phyloP scores from a whole-genome alignment of 2,888 invertebrate genomes.

The Mythimna vitellina region DNA sequence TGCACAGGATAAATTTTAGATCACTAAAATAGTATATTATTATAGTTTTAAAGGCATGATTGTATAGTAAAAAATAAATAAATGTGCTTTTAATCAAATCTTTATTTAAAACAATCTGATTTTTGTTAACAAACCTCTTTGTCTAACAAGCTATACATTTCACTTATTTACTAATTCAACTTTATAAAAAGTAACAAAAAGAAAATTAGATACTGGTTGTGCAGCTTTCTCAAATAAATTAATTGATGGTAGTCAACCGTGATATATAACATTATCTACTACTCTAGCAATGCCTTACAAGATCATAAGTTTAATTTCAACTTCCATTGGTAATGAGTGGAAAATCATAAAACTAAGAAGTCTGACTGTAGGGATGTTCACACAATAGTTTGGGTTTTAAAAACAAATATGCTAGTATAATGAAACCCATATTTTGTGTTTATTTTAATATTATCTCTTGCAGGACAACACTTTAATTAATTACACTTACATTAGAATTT shows the following conservation, averaged over 20 bases:
- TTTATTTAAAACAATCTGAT: constrained; percentile 72
- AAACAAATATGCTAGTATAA: constrained; percentile 33
- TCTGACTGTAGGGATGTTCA: constrained; percentile 3
- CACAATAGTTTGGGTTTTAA: constrained; percentile 1
- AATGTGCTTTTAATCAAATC: constrained; percentile 54
- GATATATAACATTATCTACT: constrained; percentile 8
- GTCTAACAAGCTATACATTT: constrained; percentile 70
- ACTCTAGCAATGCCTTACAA: constrained; percentile 23
- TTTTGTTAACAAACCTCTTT: constrained; percentile 63
- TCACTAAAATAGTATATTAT: background rate
- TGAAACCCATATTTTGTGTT: constrained; percentile 55
- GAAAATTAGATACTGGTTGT: constrained; percentile 15
- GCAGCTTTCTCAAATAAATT: constrained; percentile 31
- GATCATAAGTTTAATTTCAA: constrained; percentile 7
- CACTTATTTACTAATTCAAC: constrained; percentile 73
- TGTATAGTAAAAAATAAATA: constrained; percentile 43
- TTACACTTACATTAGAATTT: constrained; percentile 68
- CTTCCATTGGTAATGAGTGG: background rate
- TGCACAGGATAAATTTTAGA: too few relatives aligned
- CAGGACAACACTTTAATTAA: constrained; percentile 58
- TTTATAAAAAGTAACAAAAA: constrained; percentile 72
- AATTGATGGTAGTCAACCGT: constrained; percentile 10
- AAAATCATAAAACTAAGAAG: background rate
- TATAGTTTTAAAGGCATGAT: background rate
- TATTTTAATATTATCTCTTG: constrained; percentile 55